Percentiles rank a stretch among this genome's conserved stretches.
phyloP scores from a whole-genome alignment of 2,113 vertebrate genomes.

The Poecile atricapillus region DNA sequence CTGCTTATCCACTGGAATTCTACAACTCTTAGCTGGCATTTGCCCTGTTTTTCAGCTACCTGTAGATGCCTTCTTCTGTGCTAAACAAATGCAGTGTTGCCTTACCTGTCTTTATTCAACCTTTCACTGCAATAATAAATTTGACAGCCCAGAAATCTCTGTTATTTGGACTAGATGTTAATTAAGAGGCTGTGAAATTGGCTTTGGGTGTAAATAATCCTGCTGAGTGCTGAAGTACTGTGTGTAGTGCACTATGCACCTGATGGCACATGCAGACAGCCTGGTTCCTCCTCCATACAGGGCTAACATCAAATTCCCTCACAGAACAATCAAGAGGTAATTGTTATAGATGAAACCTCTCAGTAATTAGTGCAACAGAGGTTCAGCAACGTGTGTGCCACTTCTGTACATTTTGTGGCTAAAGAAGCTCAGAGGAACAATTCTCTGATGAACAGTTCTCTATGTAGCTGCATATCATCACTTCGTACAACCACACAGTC shows the following conservation, averaged over 20 bases:
- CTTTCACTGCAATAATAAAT: not conserved
- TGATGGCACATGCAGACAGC: not conserved
- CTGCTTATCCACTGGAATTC: not conserved
- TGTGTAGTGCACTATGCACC: not conserved
- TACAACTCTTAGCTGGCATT: not conserved
- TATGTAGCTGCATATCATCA: rapidly evolving
- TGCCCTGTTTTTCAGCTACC: not conserved
- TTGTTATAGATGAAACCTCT: not conserved
- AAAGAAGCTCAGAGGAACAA: not conserved
- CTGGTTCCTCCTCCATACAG: not conserved
- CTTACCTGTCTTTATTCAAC: not conserved
- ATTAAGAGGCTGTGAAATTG: not conserved
- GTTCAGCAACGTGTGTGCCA: not conserved
- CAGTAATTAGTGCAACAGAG: not conserved
- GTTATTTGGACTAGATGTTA: not conserved
- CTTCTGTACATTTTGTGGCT: not conserved
- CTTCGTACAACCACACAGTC: not conserved
- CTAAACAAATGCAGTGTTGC: not conserved
- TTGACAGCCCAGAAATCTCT: not conserved
- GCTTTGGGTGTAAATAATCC: not conserved
- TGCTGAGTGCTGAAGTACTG: not conserved
- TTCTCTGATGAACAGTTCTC: not conserved
- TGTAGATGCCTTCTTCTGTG: not conserved
- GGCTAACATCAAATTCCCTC: not conserved
- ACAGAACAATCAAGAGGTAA: not conserved